These are phyloP conservation scores for Catostylus mosaicus DNA, from an alignment of 30 jellyfish, hydroid and myxozoan genomes.

Conservation along the genomic window DNA sequence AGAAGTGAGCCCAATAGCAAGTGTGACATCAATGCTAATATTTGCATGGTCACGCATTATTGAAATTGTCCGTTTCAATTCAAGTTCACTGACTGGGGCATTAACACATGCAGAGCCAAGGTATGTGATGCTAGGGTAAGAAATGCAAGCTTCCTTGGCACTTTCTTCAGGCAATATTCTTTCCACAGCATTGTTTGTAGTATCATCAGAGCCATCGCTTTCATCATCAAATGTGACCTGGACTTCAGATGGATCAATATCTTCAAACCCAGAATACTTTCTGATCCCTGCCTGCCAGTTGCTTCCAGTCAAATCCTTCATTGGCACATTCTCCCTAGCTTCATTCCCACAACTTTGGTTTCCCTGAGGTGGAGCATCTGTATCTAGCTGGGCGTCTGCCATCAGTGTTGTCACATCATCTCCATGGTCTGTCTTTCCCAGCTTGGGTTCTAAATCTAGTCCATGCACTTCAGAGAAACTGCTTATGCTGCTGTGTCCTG, in stretches of 20 bases:
- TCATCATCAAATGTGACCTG: constrained; percentile 22
- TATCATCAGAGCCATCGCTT: constrained; percentile 55
- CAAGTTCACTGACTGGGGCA: constrained; percentile 92
- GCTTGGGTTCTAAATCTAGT: constrained; percentile 78
- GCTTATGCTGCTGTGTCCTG: constrained; percentile 81
- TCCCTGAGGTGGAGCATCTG: constrained; percentile 12
- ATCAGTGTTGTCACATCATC: constrained; percentile 80
- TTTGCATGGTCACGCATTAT: constrained; percentile 79
- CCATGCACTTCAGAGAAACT: constrained; percentile 77
- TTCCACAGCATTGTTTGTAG: constrained; percentile 42
- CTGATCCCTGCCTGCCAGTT: constrained; percentile 38
- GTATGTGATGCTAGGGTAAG: constrained; percentile 80
- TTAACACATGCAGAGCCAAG: constrained; percentile 89
- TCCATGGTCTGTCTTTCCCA: constrained; percentile 77
- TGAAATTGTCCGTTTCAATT: constrained; percentile 78
- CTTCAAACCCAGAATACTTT: constrained; percentile 67
- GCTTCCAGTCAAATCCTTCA: not conserved
- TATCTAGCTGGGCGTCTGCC: constrained; percentile 96
- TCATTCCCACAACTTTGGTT: not conserved
- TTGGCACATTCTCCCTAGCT: not conserved
- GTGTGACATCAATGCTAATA: constrained; percentile 65
- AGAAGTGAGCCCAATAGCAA: constrained; percentile 60
- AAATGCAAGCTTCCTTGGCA: constrained; percentile 75
- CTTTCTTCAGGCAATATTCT: constrained; percentile 25
- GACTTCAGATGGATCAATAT: constrained; percentile 49